Base-by-base conservation (phyloP, 2,888 invertebrate species). In the Xestia ashworthii region DNA sequence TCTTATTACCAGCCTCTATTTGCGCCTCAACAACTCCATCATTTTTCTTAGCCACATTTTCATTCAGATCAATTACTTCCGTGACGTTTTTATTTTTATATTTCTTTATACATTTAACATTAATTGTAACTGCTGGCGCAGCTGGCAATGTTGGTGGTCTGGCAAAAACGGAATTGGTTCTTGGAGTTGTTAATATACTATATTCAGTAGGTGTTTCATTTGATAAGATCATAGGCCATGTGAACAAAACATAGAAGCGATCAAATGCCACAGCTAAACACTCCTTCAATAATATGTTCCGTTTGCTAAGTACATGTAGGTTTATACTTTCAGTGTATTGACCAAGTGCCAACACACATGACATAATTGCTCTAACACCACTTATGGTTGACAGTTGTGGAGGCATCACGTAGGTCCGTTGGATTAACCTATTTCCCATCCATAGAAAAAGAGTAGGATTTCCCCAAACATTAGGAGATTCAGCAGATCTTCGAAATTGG, bases 151-250 rank as follows among this genome's bases (percentile, higher is more conserved):
- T 62, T 12, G 71, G 74, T 48, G 79, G 85, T 66, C 80, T 78
- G 1, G 66, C 22, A 71, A 76, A 81, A 68, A 73, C 65, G 5
- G 83, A 78, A 70, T 77, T 60, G 53, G 1, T 76, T 69, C 76
- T 79, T 19, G 71, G 32, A 14, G 65, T 19, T 38, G 70, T 71
- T 50, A 69, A 44, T 32, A 62, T 67, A 55, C 14, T 60, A 53
- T 46, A 69, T 5, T 78, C 74, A 58, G 4, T 44, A 41, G 87
- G 88, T 5, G 58, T 22, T 78, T 90, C 91, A 86, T 93, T 94
- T 0, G 95, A 94, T n/a, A 95, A 89, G 53, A 95, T 80, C 91
- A 95, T 89, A 22, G 95, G 95, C 94, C 95, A 95, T 53, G 94
- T 78, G 74, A 95, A 95, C 65, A 95, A 85, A 53, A 83, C 71